A percentile compares a stretch with the other conserved stretches of the same genome.
Conservation (phyloP, 2,797 vertebrate genomes). For the Eutrigla gurnardus region DNA sequence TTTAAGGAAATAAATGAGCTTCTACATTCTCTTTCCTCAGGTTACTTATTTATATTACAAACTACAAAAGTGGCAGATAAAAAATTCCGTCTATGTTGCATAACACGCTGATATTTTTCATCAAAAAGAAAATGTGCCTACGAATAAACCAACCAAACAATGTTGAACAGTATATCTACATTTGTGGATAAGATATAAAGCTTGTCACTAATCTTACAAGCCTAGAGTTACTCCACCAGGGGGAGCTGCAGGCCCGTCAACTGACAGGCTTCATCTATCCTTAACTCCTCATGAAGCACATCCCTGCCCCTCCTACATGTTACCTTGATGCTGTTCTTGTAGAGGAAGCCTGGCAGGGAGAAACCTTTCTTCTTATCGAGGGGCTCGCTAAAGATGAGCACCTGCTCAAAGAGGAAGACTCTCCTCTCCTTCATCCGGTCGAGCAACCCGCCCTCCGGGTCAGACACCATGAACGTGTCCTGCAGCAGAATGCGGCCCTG, state of each 20-base stretch:
- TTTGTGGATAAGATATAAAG: background rate
- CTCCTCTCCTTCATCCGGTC: slow-evolving; percentile 95
- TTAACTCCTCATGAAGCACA: background rate
- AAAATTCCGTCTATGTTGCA: background rate
- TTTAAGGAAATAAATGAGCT: background rate
- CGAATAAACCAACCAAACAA: background rate
- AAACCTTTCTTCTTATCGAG: slow-evolving; percentile 98
- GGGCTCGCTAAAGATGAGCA: slow-evolving; percentile 97
- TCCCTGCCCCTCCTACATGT: background rate
- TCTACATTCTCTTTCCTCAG: background rate
- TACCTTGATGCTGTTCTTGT: slow-evolving; percentile 99
- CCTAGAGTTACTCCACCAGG: slow-evolving; percentile 19
- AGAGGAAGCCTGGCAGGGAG: slow-evolving; percentile 95
- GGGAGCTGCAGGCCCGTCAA: background rate
- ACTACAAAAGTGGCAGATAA: background rate
- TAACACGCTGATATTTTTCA: background rate
- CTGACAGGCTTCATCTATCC: background rate
- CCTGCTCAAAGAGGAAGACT: slow-evolving; percentile 98
- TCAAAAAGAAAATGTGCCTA: background rate
- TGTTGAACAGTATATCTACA: background rate
- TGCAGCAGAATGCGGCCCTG: slow-evolving; percentile 97
- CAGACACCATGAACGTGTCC: slow-evolving; percentile 96
- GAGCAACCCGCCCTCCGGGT: slow-evolving; percentile 88
- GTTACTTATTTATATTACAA: background rate
- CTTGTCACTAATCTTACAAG: background rate